Conservation (phyloP, 2,113 vertebrate genomes). For the Bettongia penicillata region DNA sequence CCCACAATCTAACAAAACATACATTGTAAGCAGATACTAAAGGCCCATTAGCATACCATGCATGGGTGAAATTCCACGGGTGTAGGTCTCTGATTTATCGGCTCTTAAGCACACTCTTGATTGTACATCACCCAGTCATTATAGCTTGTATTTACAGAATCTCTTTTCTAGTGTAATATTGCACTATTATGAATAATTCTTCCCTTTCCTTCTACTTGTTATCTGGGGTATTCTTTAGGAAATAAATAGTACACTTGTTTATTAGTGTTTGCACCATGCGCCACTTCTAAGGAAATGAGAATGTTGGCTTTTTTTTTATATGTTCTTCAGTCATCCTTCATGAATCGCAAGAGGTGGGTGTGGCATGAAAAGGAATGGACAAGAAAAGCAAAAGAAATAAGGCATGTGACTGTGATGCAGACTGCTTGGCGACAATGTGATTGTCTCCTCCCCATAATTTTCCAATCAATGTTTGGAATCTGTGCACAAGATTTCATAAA, state of each 20-base stretch:
- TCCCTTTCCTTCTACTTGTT: background rate
- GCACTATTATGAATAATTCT: background rate
- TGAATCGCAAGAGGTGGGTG: background rate
- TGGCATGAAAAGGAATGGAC: background rate
- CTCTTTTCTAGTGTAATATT: background rate
- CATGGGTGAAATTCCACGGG: background rate
- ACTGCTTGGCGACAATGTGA: background rate
- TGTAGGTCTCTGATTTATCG: background rate
- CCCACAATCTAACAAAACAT: background rate
- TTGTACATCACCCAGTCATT: slow-evolving; percentile 2
- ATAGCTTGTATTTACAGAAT: background rate
- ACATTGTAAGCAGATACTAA: slow-evolving; percentile 2
- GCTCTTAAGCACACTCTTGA: background rate
- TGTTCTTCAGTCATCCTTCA: slow-evolving; percentile 6
- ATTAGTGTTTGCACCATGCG: background rate
- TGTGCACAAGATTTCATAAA: background rate
- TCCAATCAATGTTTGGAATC: background rate
- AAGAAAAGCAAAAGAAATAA: slow-evolving; percentile 12
- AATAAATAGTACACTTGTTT: background rate
- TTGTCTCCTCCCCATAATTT: background rate
- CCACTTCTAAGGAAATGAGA: background rate
- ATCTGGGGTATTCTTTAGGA: background rate
- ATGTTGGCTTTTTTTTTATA: background rate
- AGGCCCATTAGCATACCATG: background rate
- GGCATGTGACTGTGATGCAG: background rate